Evolutionary conservation across 2,113 vertebrate species (phyloP), one percentile per base, ranked within the genome.

Genomic region (Thinocorus orbignyianus): DNA sequence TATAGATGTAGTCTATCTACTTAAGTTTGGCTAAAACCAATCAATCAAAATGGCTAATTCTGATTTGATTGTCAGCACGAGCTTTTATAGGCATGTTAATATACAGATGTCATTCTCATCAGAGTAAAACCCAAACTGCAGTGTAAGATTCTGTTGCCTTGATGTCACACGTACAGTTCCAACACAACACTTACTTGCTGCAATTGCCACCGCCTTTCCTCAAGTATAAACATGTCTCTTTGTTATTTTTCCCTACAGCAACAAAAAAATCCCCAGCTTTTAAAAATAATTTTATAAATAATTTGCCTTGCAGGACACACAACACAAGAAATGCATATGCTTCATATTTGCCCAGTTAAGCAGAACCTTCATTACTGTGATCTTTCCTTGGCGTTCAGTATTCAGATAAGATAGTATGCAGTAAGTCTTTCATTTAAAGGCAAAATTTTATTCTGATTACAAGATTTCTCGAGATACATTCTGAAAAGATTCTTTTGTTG

Each of bases 361-460:
- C 69, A 95, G 79, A 92, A 93, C 90, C 83, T 95, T 95, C 93
- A 62, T 74, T 69, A 68, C 48, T 62, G 52, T 79, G 77, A 93
- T 88, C 84, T 61, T 78, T 87, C 76, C 83, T 81, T 68, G 33
- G 55, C 19, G 26, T 85, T 92, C 60, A 86, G 60, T 42, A 76
- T 77, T 90, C 61, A 91, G 93, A 97, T 71, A 96, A 97, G 97
- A 97, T 61, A 96, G 58, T 97, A 92, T 96, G 93, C 92, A 94
- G 81, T 93, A 93, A 76, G 90, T 76, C 61, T 93, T 90, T 95
- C 83, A 92, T 74, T 96, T 97, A 96, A 97, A 86, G 80, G 94
- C 81, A 97, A 94, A 76, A 74, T 96, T 98, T 97, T 97, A 97
- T 97, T 98, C 97, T 86, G 93, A 97, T 96, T 95, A 97, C 81